phyloP scores from a whole-genome alignment of 2,113 vertebrate species.

The Hydrochoerus hydrochaeris region DNA sequence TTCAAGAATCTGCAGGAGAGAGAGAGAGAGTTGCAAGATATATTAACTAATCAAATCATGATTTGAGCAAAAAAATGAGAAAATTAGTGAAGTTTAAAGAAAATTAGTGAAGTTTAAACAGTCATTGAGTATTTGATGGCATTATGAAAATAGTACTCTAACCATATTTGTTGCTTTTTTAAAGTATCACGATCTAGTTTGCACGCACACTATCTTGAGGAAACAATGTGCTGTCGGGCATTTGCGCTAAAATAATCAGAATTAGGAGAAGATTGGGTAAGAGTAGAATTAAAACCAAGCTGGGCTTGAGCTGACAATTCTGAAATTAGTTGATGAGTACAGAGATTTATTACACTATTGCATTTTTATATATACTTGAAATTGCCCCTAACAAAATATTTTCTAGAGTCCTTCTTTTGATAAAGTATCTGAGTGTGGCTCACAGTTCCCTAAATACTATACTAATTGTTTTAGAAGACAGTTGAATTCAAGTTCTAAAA shows the following conservation, averaged over 20 bases:
- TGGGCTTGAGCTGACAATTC: not conserved
- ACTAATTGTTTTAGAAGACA: slow-evolving; percentile 11
- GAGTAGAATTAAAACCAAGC: slow-evolving; percentile 16
- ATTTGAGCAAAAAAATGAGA: not conserved
- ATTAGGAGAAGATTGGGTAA: not conserved
- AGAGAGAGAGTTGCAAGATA: not conserved
- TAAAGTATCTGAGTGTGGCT: not conserved
- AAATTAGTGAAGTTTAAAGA: not conserved
- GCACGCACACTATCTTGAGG: not conserved
- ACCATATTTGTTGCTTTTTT: not conserved
- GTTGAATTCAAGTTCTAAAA: not conserved
- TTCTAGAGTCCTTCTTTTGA: not conserved
- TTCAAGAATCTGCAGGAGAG: not conserved
- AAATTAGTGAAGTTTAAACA: not conserved
- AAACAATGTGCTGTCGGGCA: not conserved
- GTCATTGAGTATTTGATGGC: too few relatives aligned
- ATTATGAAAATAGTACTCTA: not conserved
- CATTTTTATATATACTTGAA: slow-evolving; percentile 19
- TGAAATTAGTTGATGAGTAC: not conserved
- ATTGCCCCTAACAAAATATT: not conserved
- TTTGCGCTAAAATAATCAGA: slow-evolving; percentile 17
- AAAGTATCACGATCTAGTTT: not conserved
- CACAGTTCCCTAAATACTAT: not conserved
- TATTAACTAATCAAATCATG: not conserved
- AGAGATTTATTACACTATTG: not conserved